These are phyloP conservation scores for Poecilia gillii DNA, from an alignment of 2,797 vertebrate species.

Conservation along the genomic window DNA sequence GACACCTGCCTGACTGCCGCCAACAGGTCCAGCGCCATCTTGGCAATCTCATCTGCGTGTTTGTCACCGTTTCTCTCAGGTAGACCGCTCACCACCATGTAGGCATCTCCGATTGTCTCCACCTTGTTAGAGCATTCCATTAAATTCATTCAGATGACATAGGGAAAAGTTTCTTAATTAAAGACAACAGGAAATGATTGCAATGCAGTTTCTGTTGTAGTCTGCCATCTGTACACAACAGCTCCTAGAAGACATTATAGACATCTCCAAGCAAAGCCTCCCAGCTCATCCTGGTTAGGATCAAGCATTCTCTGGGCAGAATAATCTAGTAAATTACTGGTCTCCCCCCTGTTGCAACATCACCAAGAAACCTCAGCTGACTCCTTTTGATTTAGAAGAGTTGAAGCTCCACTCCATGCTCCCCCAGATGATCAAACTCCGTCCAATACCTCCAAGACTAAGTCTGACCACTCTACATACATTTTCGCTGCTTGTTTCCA, in stretches of 20 bases:
- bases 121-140: constrained; percentile 71
- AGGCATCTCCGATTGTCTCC: constrained; percentile 90
- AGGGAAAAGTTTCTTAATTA: neutral
- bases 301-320: neutral
- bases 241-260: too few relatives aligned
- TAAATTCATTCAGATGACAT: neutral
- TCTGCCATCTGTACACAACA: neutral
- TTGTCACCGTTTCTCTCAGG: constrained; percentile 88
- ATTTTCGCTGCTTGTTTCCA: neutral
- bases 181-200: neutral
- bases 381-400: too few relatives aligned
- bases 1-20: constrained; percentile 88
- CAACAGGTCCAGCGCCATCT: constrained; percentile 91
- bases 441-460: neutral
- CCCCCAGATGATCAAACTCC: neutral
- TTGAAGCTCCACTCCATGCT: neutral
- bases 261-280: neutral
- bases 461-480: neutral
- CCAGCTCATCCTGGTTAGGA: neutral
- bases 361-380: neutral
- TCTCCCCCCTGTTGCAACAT: neutral
- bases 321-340: neutral
- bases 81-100: constrained; percentile 91
- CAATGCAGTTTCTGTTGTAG: neutral
- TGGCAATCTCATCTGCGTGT: constrained; percentile 88